A percentile compares a stretch with the other conserved stretches of the same genome.
Evolutionary conservation across 2,797 vertebrate genomes (phyloP).

Genomic region (Acrocephalus scirpaceus): DNA sequence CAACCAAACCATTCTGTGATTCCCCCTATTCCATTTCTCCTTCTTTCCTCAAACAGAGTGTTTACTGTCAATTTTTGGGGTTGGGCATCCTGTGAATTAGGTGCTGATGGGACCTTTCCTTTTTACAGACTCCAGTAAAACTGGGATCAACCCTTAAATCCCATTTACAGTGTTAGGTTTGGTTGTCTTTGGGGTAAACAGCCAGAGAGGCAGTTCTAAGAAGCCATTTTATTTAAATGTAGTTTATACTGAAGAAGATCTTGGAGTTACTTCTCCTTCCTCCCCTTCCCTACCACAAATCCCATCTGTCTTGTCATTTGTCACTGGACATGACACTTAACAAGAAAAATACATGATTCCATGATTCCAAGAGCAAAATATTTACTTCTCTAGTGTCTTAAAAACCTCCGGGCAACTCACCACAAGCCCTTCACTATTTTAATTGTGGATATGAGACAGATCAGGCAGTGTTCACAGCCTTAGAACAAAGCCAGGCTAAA

Average conservation of each 20-base stretch:
- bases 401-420: background rate
- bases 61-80: background rate
- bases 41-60: background rate
- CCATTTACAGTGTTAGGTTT: background rate
- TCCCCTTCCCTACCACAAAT: background rate
- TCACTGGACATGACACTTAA: background rate
- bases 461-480: background rate
- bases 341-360: background rate
- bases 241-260: background rate
- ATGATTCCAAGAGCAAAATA: background rate
- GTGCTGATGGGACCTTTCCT: background rate
- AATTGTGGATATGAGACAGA: background rate
- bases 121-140: background rate
- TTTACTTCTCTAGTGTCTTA: background rate
- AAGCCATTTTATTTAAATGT: background rate
- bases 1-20: background rate
- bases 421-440: background rate
- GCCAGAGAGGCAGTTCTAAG: background rate
- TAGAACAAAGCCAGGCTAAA: background rate
- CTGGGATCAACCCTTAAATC: background rate
- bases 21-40: background rate
- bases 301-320: background rate
- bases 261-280: background rate
- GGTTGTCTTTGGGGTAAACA: background rate
- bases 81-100: background rate